Percentiles rank a stretch among this genome's conserved stretches.
Conservation (phyloP, 2,113 vertebrate genomes). For the Onychostruthus taczanowskii region DNA sequence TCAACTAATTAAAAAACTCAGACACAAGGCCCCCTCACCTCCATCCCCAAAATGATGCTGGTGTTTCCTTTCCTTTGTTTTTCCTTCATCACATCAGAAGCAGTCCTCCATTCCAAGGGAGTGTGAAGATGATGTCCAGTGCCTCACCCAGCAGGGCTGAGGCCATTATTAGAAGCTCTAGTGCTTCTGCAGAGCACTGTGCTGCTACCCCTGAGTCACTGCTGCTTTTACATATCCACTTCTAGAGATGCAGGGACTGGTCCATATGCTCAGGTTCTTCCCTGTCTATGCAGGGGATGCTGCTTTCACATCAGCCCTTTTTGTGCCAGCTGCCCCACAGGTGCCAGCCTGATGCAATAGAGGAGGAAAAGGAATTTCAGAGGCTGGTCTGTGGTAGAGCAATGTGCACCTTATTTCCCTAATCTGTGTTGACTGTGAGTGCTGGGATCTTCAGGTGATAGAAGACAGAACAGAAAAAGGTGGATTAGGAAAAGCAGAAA, state of each 20-base stretch:
- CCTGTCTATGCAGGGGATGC: background rate
- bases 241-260: background rate
- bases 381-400: background rate
- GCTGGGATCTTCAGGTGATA: background rate
- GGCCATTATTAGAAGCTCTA: accelerated
- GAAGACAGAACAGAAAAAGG: background rate
- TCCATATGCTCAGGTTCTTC: background rate
- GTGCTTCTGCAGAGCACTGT: background rate
- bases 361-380: background rate
- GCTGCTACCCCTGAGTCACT: background rate
- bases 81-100: background rate
- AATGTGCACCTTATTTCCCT: background rate
- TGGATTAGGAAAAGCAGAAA: background rate
- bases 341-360: background rate
- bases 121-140: background rate
- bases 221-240: background rate
- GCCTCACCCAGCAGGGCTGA: background rate
- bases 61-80: background rate
- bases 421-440: background rate
- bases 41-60: background rate
- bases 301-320: background rate
- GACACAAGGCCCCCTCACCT: background rate
- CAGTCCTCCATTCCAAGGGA: background rate
- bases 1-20: background rate
- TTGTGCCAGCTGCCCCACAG: background rate